Evolutionary conservation across 2,888 invertebrate species (phyloP), one percentile per base, ranked within the genome.

Genomic region (Pharmacophagus antenor): DNA sequence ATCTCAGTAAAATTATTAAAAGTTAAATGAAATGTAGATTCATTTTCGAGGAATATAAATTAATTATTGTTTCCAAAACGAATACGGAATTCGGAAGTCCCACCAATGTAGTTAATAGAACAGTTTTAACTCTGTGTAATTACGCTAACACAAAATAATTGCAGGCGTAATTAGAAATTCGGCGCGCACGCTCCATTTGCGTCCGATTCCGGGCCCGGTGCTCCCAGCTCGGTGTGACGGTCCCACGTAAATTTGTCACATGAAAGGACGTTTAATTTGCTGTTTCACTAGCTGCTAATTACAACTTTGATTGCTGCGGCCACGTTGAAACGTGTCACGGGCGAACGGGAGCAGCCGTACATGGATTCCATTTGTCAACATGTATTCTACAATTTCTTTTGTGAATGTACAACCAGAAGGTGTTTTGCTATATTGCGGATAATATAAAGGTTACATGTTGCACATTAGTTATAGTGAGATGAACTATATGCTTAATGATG

Each of bases 201-300:
- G 25, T 20, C 51, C 56, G 61, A 51, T 37, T 61, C 46, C 51
- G 61, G 56, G 50, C 60, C 22, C 25, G 47, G 51, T 23, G 46
- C 4, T 37, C 41, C 56, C 50, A 37, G 46, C 46, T 27, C 60
- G 31, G 48, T 48, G 58, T 65, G 63, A 58, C 63, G 64, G 53
- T 64, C 64, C 65, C 71, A 70, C 78, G 80, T 76, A 74, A 78
- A 79, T 79, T 77, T 79, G 80, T 83, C 82, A 84, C 80, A 76
- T 76, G 79, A 80, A 80, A 78, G 81, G 82, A 79, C 82, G 82
- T 84, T 87, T 82, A 85, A 88, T 88, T 88, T 85, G 82, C 85
- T 84, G 84, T 86, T 85, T 83, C 84, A 85, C 79, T 86, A 85
- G 84, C 77, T 85, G 84, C 83, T 88, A 88, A 88, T 88, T 87